Conservation (phyloP, 2,797 vertebrate species). For the Macroramphosus scolopax region DNA sequence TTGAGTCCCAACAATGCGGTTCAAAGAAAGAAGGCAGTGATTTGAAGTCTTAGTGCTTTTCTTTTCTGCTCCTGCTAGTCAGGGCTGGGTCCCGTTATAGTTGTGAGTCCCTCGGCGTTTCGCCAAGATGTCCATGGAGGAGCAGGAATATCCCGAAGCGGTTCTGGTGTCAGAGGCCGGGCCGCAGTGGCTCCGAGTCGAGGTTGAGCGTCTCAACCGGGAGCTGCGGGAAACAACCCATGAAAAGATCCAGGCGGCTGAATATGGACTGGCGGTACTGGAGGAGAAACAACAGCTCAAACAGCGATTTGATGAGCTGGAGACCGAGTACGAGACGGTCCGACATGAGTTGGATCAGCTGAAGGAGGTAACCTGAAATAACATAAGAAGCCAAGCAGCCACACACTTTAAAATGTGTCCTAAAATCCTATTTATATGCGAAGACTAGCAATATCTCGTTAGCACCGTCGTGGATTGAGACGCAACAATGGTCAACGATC, state of each 20-base stretch:
- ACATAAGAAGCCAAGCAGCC: conserved; percentile 17
- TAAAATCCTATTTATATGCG: no score
- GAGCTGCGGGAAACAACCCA: conserved; percentile 92
- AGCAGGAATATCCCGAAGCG: conserved; percentile 83
- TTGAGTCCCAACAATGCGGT: conserved; percentile 57
- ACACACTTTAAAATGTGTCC: no score
- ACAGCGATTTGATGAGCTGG: conserved; percentile 90
- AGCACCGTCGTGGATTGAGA: no score
- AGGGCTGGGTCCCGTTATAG: conserved; percentile 72
- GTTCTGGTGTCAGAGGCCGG: conserved; percentile 86
- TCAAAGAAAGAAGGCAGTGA: conserved; percentile 66
- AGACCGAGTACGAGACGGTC: conserved; percentile 88
- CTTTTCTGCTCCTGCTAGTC: conserved; percentile 28
- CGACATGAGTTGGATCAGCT: conserved; percentile 92
- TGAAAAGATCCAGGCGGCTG: conserved; percentile 97
- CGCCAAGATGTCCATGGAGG: conserved; percentile 83
- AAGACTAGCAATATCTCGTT: neutral
- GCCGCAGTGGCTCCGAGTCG: conserved; percentile 87
- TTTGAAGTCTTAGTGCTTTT: conserved; percentile 40
- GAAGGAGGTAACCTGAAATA: conserved; percentile 83
- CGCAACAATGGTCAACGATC: neutral
- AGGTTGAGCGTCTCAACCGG: conserved; percentile 86
- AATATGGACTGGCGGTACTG: conserved; percentile 94
- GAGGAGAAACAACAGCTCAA: conserved; percentile 97
- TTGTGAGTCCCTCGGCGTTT: conserved; percentile 45